Conservation (phyloP, 2,113 vertebrate genomes). For the Hucho hucho region DNA sequence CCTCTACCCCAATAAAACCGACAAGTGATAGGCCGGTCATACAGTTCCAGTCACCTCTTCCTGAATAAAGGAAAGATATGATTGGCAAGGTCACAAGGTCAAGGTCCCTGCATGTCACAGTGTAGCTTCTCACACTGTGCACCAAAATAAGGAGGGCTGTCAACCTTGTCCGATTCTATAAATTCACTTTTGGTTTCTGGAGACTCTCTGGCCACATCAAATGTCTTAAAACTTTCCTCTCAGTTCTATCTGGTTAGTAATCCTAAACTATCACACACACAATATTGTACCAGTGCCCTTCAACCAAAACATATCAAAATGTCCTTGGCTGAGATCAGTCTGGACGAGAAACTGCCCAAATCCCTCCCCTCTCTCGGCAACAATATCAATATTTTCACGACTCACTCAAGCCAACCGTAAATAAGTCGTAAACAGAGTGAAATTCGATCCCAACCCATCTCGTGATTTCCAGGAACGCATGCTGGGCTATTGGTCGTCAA, state of each 20-base stretch:
- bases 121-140: no score
- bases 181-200: no score
- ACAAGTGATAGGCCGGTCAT: not conserved
- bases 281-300: conserved; percentile 3
- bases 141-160: no score
- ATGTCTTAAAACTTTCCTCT: not conserved
- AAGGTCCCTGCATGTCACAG: not conserved
- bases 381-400: not conserved
- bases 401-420: not conserved
- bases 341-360: conserved; percentile 23
- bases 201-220: no score
- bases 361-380: not conserved
- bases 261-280: not conserved
- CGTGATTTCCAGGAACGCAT: no score
- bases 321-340: conserved; percentile 38
- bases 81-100: not conserved
- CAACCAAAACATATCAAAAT: conserved; percentile 19
- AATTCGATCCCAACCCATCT: not conserved
- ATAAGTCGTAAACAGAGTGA: not conserved
- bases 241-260: not conserved
- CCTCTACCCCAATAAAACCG: not conserved
- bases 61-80: not conserved
- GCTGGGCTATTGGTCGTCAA: no score
- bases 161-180: no score
- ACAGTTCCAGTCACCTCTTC: not conserved